These are phyloP conservation scores for Hypocryptadius cinnamomeus DNA, from an alignment of 2,113 vertebrate genomes.

Conservation along the genomic window DNA sequence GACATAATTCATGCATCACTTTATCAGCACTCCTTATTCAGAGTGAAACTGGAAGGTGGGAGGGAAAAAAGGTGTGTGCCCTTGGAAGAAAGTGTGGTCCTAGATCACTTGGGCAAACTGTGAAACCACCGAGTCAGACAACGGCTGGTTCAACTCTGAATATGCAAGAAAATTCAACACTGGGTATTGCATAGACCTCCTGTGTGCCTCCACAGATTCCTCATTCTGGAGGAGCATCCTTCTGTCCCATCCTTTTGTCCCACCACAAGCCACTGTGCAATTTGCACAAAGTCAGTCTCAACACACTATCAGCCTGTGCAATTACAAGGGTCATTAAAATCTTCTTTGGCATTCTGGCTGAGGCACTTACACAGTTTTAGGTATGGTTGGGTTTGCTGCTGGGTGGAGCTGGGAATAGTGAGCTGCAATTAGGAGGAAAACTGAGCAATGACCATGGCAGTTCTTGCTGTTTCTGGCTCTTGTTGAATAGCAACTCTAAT, in stretches of 20 bases:
- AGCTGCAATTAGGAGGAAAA: conserved; percentile 15
- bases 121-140: background rate
- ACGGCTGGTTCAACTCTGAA: background rate
- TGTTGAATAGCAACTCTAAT: background rate
- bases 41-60: background rate
- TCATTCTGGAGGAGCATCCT: background rate
- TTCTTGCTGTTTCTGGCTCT: background rate
- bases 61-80: background rate
- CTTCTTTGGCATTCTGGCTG: background rate
- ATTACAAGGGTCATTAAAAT: background rate
- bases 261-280: background rate
- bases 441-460: background rate
- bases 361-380: background rate
- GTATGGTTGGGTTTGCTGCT: background rate
- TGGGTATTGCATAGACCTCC: background rate
- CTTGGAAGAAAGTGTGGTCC: background rate
- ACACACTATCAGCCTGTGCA: background rate
- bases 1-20: background rate
- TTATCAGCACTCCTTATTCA: background rate
- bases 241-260: background rate
- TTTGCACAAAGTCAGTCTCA: background rate
- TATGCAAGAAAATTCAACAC: background rate
- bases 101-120: background rate
- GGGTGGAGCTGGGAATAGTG: background rate
- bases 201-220: fast-evolving